These are phyloP conservation scores for Drosophila lacicola DNA, from an alignment of 2,888 invertebrate species.

Conservation along the genomic window DNA sequence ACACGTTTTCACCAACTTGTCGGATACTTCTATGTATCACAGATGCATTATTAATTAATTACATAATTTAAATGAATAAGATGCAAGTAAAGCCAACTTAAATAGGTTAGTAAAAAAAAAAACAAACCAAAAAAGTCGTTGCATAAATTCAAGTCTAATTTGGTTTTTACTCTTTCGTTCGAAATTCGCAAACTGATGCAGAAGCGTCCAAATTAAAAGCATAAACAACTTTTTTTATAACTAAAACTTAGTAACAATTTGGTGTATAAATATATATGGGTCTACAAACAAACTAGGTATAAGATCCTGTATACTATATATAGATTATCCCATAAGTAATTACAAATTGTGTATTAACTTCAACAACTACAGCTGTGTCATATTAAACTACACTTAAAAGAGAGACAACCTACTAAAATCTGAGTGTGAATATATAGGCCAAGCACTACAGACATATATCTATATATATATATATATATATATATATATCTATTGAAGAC, in stretches of 20 bases:
- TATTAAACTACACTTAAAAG: conserved; percentile 15
- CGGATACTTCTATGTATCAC: no score
- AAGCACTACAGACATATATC: background rate
- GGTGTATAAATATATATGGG: background rate
- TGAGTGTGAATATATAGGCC: background rate
- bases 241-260: conserved; percentile 3
- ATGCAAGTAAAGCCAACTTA: no score
- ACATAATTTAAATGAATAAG: no score
- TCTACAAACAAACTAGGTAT: conserved; percentile 1
- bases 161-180: no score
- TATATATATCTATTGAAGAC: background rate
- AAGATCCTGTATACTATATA: background rate
- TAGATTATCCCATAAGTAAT: background rate
- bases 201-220: no score
- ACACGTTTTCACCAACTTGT: no score
- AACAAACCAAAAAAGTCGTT: no score
- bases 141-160: no score
- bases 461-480: background rate
- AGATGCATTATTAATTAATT: no score
- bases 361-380: conserved; percentile 13
- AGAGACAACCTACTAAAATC: background rate
- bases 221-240: background rate
- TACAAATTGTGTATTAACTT: conserved; percentile 5
- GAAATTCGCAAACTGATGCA: no score
- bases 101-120: no score